Evolutionary conservation across 2,113 vertebrate genomes (phyloP), one percentile per base, ranked within the genome.

Genomic region (Amphiprion ocellaris): DNA sequence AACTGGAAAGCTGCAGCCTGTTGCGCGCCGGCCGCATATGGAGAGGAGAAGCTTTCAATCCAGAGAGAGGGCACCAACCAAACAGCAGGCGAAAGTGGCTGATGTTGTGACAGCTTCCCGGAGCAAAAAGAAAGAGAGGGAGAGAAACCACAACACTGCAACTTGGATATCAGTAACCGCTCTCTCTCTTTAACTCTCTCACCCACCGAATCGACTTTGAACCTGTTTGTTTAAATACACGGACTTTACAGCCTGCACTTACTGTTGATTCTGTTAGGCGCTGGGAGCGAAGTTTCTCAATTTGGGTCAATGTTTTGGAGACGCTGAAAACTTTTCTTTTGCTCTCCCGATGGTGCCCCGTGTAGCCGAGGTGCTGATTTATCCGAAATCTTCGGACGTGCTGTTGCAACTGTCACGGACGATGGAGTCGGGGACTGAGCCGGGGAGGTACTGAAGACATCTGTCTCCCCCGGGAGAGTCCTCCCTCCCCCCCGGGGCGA

Each of bases 191-290:
- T 74, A 52, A 74, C 87, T 91, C 84, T 82, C 85, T 90, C 88
- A 72, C 86, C 88, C 90, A 87, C 85, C 84, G 82, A 59, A 89
- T 93, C 90, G 94, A 94, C 94, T 95, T 94, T 94, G 93, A 93
- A 93, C 94, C 95, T 95, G 92, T 94, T 95, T 95, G 95, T 95
- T 95, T 96, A 96, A 96, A 96, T 95, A 94, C 96, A 95, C 95
- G 95, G 94, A 96, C 95, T 95, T 95, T 88, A 92, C 89, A 81
- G 86, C 94, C 95, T 93, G 93, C 95, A 93, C 95, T 93, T 92
- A 94, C 88, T 92, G 90, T 91, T 91, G 91, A 82, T 91, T 91
- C 87, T 93, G 92, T 44, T 41, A 69, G 84, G 81, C 88, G 68
- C 83, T 86, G 90, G 93, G 92, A 94, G 91, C 90, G 68, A 78